Evolutionary conservation across 2,797 vertebrate species (phyloP).

Genomic region (Petrocephalus sullivani): DNA sequence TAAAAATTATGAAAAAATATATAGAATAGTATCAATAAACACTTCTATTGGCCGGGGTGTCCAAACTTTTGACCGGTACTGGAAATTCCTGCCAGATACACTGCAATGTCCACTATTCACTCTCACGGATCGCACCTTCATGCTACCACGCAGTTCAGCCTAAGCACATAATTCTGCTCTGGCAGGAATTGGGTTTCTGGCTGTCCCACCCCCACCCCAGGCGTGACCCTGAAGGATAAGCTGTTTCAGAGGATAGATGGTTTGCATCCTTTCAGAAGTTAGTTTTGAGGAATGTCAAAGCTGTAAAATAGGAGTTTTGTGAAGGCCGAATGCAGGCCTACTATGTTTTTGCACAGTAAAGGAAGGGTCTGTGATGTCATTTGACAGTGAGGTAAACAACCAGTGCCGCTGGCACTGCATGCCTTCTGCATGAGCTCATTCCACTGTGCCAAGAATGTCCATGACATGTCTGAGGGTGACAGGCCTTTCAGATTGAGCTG

Average conservation of each 20-base stretch:
- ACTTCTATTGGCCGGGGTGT: background rate
- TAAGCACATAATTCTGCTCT: background rate
- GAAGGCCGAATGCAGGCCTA: background rate
- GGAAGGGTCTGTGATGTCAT: background rate
- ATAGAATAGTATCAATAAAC: background rate
- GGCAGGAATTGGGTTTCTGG: background rate
- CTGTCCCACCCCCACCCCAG: too few species aligned
- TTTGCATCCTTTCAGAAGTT: background rate
- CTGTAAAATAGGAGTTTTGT: background rate
- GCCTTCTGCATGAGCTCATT: background rate
- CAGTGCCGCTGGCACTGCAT: background rate
- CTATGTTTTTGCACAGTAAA: background rate
- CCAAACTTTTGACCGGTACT: background rate
- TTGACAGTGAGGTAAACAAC: background rate
- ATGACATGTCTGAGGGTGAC: slow-evolving; percentile 43
- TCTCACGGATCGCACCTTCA: background rate
- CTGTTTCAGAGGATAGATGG: background rate
- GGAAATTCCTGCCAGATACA: background rate
- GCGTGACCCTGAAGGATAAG: too few species aligned
- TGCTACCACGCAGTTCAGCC: background rate
- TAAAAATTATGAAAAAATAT: background rate
- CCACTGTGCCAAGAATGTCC: slow-evolving; percentile 38
- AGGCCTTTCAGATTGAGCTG: slow-evolving; percentile 42
- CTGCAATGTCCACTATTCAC: background rate
- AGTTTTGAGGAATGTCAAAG: background rate